Evolutionary conservation across 2,113 vertebrate species (phyloP).

Genomic region (Oreochromis niloticus): DNA sequence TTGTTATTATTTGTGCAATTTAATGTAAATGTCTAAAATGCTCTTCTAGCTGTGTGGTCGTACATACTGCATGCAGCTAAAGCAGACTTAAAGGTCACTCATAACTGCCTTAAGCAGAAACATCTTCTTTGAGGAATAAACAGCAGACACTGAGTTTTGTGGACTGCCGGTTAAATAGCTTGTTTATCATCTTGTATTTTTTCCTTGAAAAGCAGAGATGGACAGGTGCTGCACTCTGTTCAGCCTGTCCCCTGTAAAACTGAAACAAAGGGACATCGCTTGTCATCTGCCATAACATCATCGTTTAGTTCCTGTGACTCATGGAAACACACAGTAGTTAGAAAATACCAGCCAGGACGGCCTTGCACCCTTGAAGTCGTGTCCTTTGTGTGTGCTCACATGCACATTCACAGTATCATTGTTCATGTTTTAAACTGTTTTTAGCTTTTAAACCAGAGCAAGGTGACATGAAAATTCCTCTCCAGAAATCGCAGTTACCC

Average conservation of each 20-base stretch:
- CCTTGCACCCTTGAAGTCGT: neutral
- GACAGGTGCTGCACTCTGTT: conserved; percentile 5
- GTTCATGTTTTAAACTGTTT: neutral
- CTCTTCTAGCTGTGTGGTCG: neutral
- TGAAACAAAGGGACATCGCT: conserved; percentile 1
- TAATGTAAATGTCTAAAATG: neutral
- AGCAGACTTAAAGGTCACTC: neutral
- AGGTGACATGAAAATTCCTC: neutral
- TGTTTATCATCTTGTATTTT: neutral
- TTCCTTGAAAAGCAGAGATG: neutral
- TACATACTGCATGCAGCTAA: neutral
- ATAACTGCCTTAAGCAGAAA: neutral
- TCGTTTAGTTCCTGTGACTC: neutral
- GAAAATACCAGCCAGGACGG: neutral
- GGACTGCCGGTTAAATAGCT: neutral
- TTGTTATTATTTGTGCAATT: neutral
- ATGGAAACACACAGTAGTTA: neutral
- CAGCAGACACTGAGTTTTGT: neutral
- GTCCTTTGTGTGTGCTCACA: neutral
- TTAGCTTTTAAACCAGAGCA: neutral
- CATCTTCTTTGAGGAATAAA: neutral
- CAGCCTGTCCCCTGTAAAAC: neutral
- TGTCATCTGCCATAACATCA: conserved; percentile 23
- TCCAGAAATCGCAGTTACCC: neutral
- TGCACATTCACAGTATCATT: neutral